These are phyloP conservation scores for Lonchura striata DNA, from an alignment of 2,113 vertebrate genomes.

Conservation along the genomic window DNA sequence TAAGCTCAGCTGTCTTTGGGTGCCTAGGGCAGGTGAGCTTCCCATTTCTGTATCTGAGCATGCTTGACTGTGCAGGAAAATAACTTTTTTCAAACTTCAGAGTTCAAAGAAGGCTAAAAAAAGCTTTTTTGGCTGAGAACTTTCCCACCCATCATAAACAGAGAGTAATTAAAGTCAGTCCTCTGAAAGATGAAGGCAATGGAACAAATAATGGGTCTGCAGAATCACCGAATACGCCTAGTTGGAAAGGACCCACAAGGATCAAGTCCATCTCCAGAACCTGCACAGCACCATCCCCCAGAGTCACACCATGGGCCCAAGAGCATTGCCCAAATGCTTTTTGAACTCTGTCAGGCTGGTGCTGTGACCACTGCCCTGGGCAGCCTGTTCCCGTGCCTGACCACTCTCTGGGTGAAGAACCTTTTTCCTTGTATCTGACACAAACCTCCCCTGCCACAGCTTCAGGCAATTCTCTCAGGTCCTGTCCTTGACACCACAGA, in stretches of 20 bases:
- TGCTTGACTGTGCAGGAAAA: neutral
- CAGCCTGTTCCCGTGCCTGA: neutral
- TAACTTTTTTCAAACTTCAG: neutral
- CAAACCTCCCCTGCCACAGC: neutral
- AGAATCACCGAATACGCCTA: rapidly evolving
- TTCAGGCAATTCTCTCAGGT: rapidly evolving
- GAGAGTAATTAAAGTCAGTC: neutral
- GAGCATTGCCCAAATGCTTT: neutral
- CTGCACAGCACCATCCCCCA: neutral
- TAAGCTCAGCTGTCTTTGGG: neutral
- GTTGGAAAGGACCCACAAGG: neutral
- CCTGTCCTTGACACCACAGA: neutral
- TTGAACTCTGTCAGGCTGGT: neutral
- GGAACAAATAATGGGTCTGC: neutral
- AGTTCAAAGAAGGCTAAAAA: neutral
- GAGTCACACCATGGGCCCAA: neutral
- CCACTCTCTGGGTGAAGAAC: neutral
- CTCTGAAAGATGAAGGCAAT: neutral
- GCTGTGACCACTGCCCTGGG: no score
- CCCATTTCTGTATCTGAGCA: neutral
- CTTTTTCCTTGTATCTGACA: neutral
- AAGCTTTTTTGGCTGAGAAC: neutral
- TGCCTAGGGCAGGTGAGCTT: neutral
- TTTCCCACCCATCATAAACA: neutral
- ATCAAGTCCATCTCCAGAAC: rapidly evolving